Evolutionary conservation across 2,888 invertebrate genomes (phyloP).

Genomic region (Cryptophagus acutangulus): DNA sequence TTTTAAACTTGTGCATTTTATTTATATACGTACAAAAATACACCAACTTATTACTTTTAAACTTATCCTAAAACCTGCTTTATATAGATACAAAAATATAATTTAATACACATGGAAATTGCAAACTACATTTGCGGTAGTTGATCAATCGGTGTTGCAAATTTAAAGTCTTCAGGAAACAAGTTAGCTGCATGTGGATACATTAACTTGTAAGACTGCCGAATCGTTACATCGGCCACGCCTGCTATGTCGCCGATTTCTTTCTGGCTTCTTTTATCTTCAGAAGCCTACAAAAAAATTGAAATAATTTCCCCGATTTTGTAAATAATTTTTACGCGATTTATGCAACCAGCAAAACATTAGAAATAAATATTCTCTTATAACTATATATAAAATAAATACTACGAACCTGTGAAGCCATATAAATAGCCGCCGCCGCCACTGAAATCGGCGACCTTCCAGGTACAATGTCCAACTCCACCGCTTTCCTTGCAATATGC

Average conservation of each 20-base stretch:
- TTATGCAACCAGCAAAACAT: constrained; percentile 4
- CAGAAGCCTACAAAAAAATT: constrained; percentile 66
- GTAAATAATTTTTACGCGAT: too few relatives aligned
- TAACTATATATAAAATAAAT: constrained; percentile 8
- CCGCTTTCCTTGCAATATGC: constrained; percentile 93
- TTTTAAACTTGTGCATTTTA: too few relatives aligned
- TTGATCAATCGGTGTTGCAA: constrained; percentile 89
- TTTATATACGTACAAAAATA: too few relatives aligned
- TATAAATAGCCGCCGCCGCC: constrained; percentile 98
- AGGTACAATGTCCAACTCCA: constrained; percentile 94
- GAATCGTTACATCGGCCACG: constrained; percentile 95
- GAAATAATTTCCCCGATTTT: neutral
- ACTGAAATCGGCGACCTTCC: constrained; percentile 98
- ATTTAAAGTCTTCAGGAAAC: constrained; percentile 95
- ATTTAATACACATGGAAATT: too few relatives aligned
- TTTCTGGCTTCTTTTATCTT: constrained; percentile 89
- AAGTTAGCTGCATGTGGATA: constrained; percentile 87
- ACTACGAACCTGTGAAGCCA: constrained; percentile 96
- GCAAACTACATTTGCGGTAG: constrained; percentile 87
- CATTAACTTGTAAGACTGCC: constrained; percentile 96
- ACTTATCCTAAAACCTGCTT: too few relatives aligned
- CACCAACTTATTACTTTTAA: too few relatives aligned
- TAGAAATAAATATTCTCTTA: constrained; percentile 3
- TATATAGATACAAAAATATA: too few relatives aligned
- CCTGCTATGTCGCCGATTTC: constrained; percentile 99